Conservation (phyloP, 2,113 vertebrate species). For the Pterocles orientalis region DNA sequence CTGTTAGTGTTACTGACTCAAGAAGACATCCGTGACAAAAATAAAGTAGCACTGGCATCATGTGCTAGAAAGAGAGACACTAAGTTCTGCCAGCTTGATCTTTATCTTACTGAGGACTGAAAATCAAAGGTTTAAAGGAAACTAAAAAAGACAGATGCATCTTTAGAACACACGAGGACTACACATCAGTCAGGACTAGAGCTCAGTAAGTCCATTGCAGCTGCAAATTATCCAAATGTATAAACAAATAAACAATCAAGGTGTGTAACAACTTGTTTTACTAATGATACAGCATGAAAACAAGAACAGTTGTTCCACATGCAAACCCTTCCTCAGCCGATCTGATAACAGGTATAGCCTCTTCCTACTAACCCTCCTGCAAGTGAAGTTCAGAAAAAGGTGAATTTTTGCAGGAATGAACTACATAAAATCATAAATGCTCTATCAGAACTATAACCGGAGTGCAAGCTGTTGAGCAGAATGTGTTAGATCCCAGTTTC, state of each 20-base stretch:
- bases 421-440: neutral
- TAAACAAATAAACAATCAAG: neutral
- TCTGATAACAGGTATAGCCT: neutral
- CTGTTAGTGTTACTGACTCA: neutral
- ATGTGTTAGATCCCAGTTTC: neutral
- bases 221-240: neutral
- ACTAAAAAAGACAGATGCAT: neutral
- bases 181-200: neutral
- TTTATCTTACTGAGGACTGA: neutral
- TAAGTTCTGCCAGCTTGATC: neutral
- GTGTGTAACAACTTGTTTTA: neutral
- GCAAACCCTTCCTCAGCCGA: neutral
- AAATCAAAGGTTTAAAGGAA: neutral
- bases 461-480: neutral
- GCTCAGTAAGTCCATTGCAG: neutral
- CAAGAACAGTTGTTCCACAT: neutral
- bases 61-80: neutral
- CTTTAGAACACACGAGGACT: neutral
- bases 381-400: neutral
- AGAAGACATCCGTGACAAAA: neutral
- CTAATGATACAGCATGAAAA: neutral
- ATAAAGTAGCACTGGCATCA: neutral
- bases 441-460: neutral
- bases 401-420: neutral
- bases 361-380: neutral